phyloP scores from a whole-genome alignment of 2,113 vertebrate genomes.

The Hydropotes inermis region DNA sequence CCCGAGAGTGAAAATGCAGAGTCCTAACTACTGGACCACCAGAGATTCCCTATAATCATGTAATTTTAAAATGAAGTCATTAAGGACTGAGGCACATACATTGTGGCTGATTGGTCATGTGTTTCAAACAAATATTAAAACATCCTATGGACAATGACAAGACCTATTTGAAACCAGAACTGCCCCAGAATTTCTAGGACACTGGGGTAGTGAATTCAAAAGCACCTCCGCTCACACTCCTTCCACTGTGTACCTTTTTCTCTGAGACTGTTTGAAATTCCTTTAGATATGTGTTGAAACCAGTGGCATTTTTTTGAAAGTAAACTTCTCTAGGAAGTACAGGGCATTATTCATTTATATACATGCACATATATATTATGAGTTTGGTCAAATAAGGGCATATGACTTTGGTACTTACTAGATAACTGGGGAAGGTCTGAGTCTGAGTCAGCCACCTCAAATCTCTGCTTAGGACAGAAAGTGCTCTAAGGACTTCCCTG shows the following conservation, averaged over 20 bases:
- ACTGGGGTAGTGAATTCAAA: neutral
- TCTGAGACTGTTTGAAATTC: neutral
- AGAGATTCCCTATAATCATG: neutral
- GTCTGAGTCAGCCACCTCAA: neutral
- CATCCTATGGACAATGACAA: neutral
- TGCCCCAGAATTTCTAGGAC: neutral
- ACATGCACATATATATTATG: neutral
- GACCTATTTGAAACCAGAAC: neutral
- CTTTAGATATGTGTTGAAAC: neutral
- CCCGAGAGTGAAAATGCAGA: neutral
- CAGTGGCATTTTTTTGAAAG: neutral
- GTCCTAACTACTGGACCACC: neutral
- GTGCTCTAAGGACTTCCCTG: neutral
- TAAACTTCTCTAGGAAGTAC: neutral
- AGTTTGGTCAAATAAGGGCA: neutral
- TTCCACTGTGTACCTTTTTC: neutral
- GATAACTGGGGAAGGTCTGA: neutral
- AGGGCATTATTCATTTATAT: neutral
- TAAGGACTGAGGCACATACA: neutral
- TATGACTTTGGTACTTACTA: neutral
- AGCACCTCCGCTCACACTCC: neutral
- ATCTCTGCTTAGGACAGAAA: neutral
- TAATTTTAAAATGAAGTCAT: neutral
- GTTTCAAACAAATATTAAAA: constrained; percentile 27
- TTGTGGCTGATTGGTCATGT: neutral